A percentile compares a stretch with the other conserved stretches of the same genome.
Evolutionary conservation across 2,888 invertebrate genomes (phyloP).

Genomic region (Salpingus planirostris): DNA sequence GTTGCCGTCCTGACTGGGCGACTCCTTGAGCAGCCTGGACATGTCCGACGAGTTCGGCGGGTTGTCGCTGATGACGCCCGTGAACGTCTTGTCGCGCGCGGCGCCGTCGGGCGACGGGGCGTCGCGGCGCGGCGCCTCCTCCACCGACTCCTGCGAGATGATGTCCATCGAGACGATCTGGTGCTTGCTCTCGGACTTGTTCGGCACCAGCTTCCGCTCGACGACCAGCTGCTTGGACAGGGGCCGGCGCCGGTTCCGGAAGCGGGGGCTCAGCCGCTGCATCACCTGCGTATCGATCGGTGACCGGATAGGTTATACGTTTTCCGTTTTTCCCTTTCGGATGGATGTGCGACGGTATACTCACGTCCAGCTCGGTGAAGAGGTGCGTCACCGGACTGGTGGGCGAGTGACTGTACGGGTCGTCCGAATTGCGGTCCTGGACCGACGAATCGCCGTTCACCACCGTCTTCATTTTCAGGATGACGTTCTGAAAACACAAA

Average conservation of each 20-base stretch:
- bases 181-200: slow-evolving; percentile 42
- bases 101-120: too few relatives aligned
- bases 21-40: slow-evolving; percentile 56
- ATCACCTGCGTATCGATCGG: slow-evolving; percentile 18
- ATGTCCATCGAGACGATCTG: slow-evolving; percentile 42
- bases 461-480: neutral
- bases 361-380: slow-evolving; percentile 8
- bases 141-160: too few relatives aligned
- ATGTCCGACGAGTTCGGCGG: slow-evolving; percentile 45
- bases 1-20: slow-evolving; percentile 53
- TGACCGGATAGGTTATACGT: too few relatives aligned
- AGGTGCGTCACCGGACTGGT: slow-evolving; percentile 8
- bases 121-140: too few relatives aligned
- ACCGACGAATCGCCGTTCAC: neutral
- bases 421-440: slow-evolving; percentile 4
- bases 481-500: too few relatives aligned
- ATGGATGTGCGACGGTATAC: too few relatives aligned
- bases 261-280: slow-evolving; percentile 34
- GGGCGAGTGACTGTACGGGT: too few relatives aligned
- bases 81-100: neutral
- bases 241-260: slow-evolving; percentile 38
- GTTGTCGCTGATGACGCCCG: slow-evolving; percentile 6
- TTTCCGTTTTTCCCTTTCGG: too few relatives aligned
- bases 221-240: slow-evolving; percentile 59
- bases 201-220: slow-evolving; percentile 62